Evolutionary conservation across 2,888 invertebrate genomes (phyloP).

Genomic region (Zonitis immaculata): DNA sequence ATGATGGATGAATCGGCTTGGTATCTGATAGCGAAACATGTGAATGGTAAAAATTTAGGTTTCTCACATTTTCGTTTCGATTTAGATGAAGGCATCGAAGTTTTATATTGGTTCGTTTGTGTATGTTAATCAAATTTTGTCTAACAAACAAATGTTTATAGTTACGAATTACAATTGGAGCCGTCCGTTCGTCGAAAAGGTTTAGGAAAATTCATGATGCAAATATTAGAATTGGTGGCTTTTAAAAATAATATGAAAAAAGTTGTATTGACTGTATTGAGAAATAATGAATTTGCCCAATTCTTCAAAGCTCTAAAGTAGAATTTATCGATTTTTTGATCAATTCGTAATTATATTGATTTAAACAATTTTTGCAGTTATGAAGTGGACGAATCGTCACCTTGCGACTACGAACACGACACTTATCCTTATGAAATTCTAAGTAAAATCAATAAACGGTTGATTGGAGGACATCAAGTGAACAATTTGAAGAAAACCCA

Average conservation of each 20-base stretch:
- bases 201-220: slow-evolving; percentile 77
- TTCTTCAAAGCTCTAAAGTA: slow-evolving; percentile 62
- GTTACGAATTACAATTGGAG: slow-evolving; percentile 86
- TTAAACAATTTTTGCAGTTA: slow-evolving; percentile 54
- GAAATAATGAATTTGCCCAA: slow-evolving; percentile 66
- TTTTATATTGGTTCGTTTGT: slow-evolving; percentile 67
- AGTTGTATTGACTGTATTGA: slow-evolving; percentile 78
- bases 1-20: slow-evolving; percentile 68
- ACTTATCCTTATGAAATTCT: slow-evolving; percentile 59
- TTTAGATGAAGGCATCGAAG: slow-evolving; percentile 70
- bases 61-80: slow-evolving; percentile 83
- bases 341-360: not conserved
- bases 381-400: slow-evolving; percentile 62
- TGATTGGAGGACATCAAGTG: slow-evolving; percentile 25
- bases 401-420: slow-evolving; percentile 55
- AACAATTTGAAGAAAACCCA: slow-evolving; percentile 25
- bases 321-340: not conserved
- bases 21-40: slow-evolving; percentile 62
- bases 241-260: slow-evolving; percentile 69
- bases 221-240: slow-evolving; percentile 71
- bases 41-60: slow-evolving; percentile 56
- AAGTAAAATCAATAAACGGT: slow-evolving; percentile 52
- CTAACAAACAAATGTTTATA: slow-evolving; percentile 42
- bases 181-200: slow-evolving; percentile 67
- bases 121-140: not conserved